Base-by-base conservation (phyloP, 2,888 invertebrate species). In the Philaethria dido region DNA sequence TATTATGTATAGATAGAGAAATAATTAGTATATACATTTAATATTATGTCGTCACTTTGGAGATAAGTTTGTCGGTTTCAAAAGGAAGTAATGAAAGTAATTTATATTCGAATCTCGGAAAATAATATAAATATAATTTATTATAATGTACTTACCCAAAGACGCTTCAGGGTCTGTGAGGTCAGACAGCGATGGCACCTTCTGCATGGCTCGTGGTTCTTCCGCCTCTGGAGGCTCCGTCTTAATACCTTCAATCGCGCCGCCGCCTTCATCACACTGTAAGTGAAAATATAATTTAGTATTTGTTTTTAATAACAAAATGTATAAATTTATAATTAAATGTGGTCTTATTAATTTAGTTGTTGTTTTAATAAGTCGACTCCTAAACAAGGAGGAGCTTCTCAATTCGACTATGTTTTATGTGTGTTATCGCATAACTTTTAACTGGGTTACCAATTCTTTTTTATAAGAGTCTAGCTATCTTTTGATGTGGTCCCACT, bases 81-180 rank as follows among this genome's bases (percentile, higher is more conserved):
- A 52, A 33, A 52, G 2, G n/a, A 18, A 39, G 22, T 22, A 20
- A 8, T 29, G 14, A 33, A 54, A 18, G 14, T 16, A 18, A 18
- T 13, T 16, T 13, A 20, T 16, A 16, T 14, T 13, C 9, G 5
- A 14, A 14, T 0, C 2, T 36, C 36, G 36, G 2, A 2, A 4
- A 54, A 18, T 1, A 54, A 20, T 20, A 13, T 29, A 33, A 13
- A 33, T 54, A 8, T 55, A n/a, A 22, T 57, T 3, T n/a, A 20
- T 22, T 57, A 25, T 42, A 16, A 11, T 64, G n/a, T n/a, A 96
- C 97, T 96, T 89, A 97, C 97, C 97, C 83, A 97, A 88, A 68
- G 98, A 98, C 70, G 96, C 96, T 89, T 98, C 98, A 68, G 96
- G 96, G 89, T 98, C 98, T 62, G 97, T 97, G 62, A 98, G 94